phyloP scores from a whole-genome alignment of 2,797 vertebrate genomes.

The Macropus fuliginosus region DNA sequence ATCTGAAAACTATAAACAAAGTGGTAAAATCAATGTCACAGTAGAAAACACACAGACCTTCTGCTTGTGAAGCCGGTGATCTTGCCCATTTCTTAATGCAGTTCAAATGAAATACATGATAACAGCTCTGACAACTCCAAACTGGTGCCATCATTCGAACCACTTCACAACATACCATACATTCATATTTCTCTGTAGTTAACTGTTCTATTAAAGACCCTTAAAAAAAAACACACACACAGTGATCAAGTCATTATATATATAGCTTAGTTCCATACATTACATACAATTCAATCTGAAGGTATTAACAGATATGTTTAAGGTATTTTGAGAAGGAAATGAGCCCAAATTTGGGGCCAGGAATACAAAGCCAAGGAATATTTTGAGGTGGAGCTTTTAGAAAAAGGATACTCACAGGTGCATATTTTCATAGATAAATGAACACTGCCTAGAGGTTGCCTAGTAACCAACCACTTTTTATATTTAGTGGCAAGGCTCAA shows the following conservation, averaged over 20 bases:
- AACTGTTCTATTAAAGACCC: conserved; percentile 97
- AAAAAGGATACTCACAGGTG: conserved; percentile 5
- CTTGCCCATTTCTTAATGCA: conserved; percentile 99
- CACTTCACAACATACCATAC: conserved; percentile 98
- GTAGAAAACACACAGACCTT: conserved; percentile 86
- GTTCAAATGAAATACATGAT: conserved; percentile 97
- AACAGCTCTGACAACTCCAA: conserved; percentile 98
- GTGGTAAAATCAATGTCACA: not conserved
- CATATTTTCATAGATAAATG: not conserved
- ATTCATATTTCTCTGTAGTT: conserved; percentile 97
- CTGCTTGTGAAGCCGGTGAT: conserved; percentile 96
- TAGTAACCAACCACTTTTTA: conserved; percentile 12
- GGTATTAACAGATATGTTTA: not conserved
- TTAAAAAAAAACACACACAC: conserved; percentile 75
- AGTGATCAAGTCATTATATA: not conserved
- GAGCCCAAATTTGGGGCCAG: conserved; percentile 24
- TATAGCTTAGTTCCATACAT: not conserved
- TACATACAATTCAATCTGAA: not conserved
- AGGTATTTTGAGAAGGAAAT: not conserved
- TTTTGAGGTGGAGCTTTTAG: conserved; percentile 2
- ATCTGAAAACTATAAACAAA: conserved; percentile 23
- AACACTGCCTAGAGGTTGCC: conserved; percentile 14
- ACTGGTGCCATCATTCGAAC: conserved; percentile 93
- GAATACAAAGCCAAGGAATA: not conserved
- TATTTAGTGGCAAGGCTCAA: not conserved